These are phyloP conservation scores for Ommatoiulus sabulosus DNA, from an alignment of 2,888 invertebrate species.

Conservation along the genomic window DNA sequence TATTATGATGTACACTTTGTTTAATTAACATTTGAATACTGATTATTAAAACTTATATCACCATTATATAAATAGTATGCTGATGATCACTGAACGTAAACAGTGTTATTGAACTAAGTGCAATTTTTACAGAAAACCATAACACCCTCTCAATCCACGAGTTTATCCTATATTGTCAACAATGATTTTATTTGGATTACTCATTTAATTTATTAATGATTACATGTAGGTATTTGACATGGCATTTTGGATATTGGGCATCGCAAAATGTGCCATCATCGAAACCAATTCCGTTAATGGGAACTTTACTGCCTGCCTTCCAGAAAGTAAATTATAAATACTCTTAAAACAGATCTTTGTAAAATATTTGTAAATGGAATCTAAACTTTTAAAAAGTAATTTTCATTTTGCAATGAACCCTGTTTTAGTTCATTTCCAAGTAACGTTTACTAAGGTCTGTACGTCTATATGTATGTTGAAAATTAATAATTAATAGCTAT, in stretches of 20 bases:
- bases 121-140: no score
- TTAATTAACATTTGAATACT: no score
- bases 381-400: neutral
- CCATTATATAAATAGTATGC: no score
- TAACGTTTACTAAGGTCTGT: neutral
- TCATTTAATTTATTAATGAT: neutral
- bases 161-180: no score
- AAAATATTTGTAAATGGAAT: neutral
- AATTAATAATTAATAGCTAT: no score
- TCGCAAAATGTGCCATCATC: neutral
- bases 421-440: neutral
- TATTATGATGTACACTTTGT: no score
- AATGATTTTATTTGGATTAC: no score
- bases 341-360: neutral
- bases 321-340: neutral
- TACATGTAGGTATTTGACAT: slow-evolving; percentile 48
- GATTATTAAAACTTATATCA: no score
- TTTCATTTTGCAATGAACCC: neutral
- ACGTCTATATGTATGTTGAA: neutral
- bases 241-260: slow-evolving; percentile 8
- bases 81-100: no score
- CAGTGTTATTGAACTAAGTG: no score
- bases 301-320: neutral
- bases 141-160: neutral
- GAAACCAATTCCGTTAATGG: neutral